Evolutionary conservation across 2,888 invertebrate species (phyloP).

Genomic region (Serrognathus titanus): DNA sequence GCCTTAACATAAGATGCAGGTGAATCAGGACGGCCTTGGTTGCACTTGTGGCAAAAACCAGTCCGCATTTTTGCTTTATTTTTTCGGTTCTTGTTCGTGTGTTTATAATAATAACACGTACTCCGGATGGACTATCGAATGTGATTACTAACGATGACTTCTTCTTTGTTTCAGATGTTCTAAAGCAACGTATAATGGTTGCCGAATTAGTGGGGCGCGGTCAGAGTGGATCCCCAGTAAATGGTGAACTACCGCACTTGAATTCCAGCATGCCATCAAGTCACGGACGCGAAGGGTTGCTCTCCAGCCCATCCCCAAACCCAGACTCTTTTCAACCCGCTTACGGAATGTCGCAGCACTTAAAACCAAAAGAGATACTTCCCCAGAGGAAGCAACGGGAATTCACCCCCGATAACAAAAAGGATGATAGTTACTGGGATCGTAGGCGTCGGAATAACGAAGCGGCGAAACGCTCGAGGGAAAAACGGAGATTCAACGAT

Average conservation of each 20-base stretch:
- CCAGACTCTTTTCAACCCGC: slow-evolving; percentile 39
- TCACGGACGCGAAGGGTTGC: slow-evolving; percentile 45
- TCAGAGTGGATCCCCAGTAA: slow-evolving; percentile 65
- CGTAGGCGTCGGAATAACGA: slow-evolving; percentile 93
- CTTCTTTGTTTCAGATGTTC: slow-evolving; percentile 41
- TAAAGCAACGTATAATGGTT: slow-evolving; percentile 75
- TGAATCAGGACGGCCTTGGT: slow-evolving; percentile 24
- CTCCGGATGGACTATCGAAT: too few relatives aligned
- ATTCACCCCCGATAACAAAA: slow-evolving; percentile 94
- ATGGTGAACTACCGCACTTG: slow-evolving; percentile 63
- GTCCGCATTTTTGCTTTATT: slow-evolving; percentile 21
- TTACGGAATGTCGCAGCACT: slow-evolving; percentile 53
- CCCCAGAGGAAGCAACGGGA: slow-evolving; percentile 91
- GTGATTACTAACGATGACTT: neutral
- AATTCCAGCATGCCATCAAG: slow-evolving; percentile 55
- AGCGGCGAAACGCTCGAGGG: slow-evolving; percentile 94
- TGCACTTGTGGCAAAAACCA: slow-evolving; percentile 33
- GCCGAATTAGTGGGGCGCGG: slow-evolving; percentile 81
- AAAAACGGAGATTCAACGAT: slow-evolving; percentile 93
- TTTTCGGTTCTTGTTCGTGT: slow-evolving; percentile 20
- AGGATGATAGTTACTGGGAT: slow-evolving; percentile 98
- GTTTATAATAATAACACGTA: too few relatives aligned
- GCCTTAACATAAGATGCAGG: neutral
- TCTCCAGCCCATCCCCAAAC: slow-evolving; percentile 46
- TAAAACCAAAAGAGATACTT: slow-evolving; percentile 77